Percentiles rank a stretch among this genome's conserved stretches.
Evolutionary conservation across 2,113 vertebrate species (phyloP).

Genomic region (Stomatorhinus ivindoensis): DNA sequence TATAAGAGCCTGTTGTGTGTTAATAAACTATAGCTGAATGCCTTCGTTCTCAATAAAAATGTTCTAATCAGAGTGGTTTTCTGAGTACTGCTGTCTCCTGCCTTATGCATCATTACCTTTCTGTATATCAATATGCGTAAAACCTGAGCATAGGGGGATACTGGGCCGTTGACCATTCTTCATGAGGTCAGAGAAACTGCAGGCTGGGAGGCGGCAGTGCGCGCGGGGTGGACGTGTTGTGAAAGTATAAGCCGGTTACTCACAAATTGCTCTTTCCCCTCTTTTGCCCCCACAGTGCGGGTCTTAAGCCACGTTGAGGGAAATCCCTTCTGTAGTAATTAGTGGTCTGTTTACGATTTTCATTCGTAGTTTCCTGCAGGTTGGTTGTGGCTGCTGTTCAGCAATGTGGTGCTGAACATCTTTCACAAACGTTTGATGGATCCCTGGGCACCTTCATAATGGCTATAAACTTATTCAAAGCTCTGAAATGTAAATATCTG

Average conservation of each 20-base stretch:
- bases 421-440: not conserved
- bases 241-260: not conserved
- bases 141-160: not conserved
- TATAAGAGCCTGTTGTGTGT: not conserved
- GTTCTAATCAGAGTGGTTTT: not conserved
- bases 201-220: not conserved
- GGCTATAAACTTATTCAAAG: not conserved
- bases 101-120: not conserved
- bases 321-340: not conserved
- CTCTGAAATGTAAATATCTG: not conserved
- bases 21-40: not conserved
- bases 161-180: not conserved
- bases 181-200: not conserved
- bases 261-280: not conserved
- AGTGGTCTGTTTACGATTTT: not conserved
- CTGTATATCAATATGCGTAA: not conserved
- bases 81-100: not conserved
- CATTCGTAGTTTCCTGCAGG: not conserved
- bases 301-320: not conserved
- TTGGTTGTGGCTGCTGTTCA: not conserved
- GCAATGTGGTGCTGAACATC: not conserved
- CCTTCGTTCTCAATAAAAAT: not conserved
- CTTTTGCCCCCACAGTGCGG: not conserved
- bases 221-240: not conserved
- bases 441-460: not conserved